These are phyloP conservation scores for Drosophila suzukii DNA, from an alignment of 1,140 invertebrate genomes.

Conservation along the genomic window DNA sequence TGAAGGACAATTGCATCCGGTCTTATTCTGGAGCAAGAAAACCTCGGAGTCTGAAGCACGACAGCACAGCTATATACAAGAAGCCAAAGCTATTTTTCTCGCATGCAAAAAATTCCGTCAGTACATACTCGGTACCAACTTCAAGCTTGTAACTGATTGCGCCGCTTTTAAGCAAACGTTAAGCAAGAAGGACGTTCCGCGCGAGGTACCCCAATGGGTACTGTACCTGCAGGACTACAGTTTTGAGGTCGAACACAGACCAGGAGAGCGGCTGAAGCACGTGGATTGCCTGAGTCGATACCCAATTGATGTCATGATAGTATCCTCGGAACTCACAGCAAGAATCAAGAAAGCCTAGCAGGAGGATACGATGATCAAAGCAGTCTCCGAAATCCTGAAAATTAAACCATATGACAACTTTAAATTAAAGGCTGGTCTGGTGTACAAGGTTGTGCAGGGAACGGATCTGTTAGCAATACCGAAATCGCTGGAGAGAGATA, in stretches of 20 bases:
- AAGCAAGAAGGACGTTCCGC: not conserved
- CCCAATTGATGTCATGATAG: too few species aligned
- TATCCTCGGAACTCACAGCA: not conserved
- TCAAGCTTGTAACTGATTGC: not conserved
- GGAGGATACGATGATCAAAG: not conserved
- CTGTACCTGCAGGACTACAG: not conserved
- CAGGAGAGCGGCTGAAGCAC: not conserved
- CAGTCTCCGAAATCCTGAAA: too few species aligned
- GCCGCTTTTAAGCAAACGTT: not conserved
- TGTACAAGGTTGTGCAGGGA: too few species aligned
- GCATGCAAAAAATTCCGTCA: not conserved
- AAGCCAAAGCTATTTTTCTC: conserved; percentile 1
- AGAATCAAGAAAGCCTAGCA: not conserved
- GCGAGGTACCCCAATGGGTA: not conserved
- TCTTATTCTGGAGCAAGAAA: not conserved
- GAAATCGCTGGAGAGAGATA: too few species aligned
- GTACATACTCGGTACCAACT: not conserved
- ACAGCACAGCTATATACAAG: not conserved
- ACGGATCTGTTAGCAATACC: too few species aligned
- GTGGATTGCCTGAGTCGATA: too few species aligned
- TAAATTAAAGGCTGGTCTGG: too few species aligned
- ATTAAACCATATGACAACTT: too few species aligned
- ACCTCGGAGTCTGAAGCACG: not conserved
- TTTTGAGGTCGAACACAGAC: not conserved
- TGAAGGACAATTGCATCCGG: not conserved